Percentiles rank a stretch among this genome's conserved stretches.
Evolutionary conservation across 2,888 invertebrate species (phyloP).

Genomic region (Parnassius orleans): DNA sequence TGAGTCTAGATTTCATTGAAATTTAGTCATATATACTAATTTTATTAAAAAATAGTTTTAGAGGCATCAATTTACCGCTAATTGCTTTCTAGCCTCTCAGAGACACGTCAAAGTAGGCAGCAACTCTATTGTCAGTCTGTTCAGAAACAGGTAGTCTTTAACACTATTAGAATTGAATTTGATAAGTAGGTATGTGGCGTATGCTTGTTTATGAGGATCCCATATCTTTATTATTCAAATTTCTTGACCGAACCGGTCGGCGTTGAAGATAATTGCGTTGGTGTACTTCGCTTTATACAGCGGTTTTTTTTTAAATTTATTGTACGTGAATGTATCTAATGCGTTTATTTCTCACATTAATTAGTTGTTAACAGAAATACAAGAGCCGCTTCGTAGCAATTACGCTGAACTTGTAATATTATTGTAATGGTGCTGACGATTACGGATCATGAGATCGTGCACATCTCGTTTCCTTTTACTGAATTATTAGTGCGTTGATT

Average conservation of each 20-base stretch:
- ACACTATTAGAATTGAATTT: constrained; percentile 65
- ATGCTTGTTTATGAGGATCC: constrained; percentile 69
- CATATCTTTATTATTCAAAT: constrained; percentile 74
- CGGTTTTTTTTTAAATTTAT: constrained; percentile 30
- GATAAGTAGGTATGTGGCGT: constrained; percentile 75
- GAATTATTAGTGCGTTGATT: neutral
- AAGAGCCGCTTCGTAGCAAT: constrained; percentile 8
- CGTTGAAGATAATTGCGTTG: constrained; percentile 61
- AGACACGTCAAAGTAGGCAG: constrained; percentile 15
- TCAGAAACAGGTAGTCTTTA: constrained; percentile 40
- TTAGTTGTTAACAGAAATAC: constrained; percentile 36
- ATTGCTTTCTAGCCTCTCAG: neutral
- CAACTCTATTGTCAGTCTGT: constrained; percentile 3
- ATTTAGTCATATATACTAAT: too few species aligned
- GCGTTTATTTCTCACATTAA: constrained; percentile 41
- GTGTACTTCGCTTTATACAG: constrained; percentile 36
- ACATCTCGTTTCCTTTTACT: constrained; percentile 1
- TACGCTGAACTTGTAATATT: constrained; percentile 14
- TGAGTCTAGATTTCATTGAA: too few species aligned
- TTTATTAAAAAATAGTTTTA: neutral
- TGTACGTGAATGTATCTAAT: constrained; percentile 33
- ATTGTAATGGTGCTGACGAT: constrained; percentile 12
- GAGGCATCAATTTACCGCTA: neutral
- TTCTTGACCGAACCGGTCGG: constrained; percentile 57
- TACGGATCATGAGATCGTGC: constrained; percentile 1